These are phyloP conservation scores for Spodoptera picta DNA, from an alignment of 2,888 invertebrate genomes.

Conservation along the genomic window DNA sequence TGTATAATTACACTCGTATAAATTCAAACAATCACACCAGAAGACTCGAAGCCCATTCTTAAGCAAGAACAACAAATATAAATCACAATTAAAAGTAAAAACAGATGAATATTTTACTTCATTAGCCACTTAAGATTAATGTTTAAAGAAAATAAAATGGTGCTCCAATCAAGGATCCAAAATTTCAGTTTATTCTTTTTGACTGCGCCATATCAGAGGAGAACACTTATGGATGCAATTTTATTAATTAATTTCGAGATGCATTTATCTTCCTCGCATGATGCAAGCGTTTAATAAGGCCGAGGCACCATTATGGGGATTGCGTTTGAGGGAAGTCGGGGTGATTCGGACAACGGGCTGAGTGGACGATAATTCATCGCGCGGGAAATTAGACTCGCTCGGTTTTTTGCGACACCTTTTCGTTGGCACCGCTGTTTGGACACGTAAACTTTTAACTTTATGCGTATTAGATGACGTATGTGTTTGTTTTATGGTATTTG, in stretches of 20 bases:
- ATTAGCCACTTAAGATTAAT: slow-evolving; percentile 55
- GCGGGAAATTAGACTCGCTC: slow-evolving; percentile 46
- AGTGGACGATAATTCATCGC: slow-evolving; percentile 64
- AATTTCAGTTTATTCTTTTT: slow-evolving; percentile 62
- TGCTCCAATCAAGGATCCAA: slow-evolving; percentile 68
- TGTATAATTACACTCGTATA: neutral
- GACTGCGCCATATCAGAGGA: slow-evolving; percentile 55
- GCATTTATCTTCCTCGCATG: slow-evolving; percentile 84
- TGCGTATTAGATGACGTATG: slow-evolving; percentile 9
- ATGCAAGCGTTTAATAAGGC: slow-evolving; percentile 81
- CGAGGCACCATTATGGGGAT: slow-evolving; percentile 72
- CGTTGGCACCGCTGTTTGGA: slow-evolving; percentile 25
- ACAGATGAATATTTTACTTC: slow-evolving; percentile 58
- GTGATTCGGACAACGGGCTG: slow-evolving; percentile 61
- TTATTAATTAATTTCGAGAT: slow-evolving; percentile 85
- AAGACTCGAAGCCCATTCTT: slow-evolving; percentile 50
- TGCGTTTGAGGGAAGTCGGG: slow-evolving; percentile 72
- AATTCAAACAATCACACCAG: slow-evolving; percentile 17
- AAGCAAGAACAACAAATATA: slow-evolving; percentile 58
- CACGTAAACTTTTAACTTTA: slow-evolving; percentile 32
- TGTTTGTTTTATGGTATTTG: slow-evolving; percentile 1
- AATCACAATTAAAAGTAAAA: slow-evolving; percentile 61
- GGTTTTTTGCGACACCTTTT: slow-evolving; percentile 50
- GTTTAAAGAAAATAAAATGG: slow-evolving; percentile 54
- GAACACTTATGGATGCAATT: slow-evolving; percentile 79